These are phyloP conservation scores for Euthynnus affinis DNA, from an alignment of 2,797 vertebrate genomes.

Conservation along the genomic window DNA sequence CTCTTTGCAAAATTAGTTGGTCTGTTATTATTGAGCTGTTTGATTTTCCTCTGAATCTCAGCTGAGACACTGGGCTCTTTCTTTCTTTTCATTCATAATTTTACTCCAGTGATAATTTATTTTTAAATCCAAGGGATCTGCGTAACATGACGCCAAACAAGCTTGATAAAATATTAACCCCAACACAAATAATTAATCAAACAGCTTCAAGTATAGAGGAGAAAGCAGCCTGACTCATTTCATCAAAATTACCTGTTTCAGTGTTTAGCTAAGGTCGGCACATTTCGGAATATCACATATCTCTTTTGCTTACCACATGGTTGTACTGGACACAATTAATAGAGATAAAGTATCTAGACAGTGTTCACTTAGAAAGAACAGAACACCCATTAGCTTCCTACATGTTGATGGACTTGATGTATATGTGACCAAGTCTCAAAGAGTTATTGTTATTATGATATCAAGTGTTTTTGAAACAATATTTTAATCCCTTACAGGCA, in stretches of 20 bases:
- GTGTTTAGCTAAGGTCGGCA: slow-evolving; percentile 1
- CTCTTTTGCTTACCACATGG: slow-evolving; percentile 29
- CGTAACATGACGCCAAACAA: slow-evolving; percentile 68
- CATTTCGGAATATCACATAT: slow-evolving; percentile 14
- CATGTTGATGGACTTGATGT: slow-evolving; percentile 8
- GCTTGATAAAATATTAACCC: slow-evolving; percentile 75
- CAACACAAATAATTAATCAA: slow-evolving; percentile 77
- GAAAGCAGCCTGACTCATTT: slow-evolving; percentile 46
- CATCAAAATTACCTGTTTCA: background rate
- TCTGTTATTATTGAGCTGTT: background rate
- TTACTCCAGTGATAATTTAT: slow-evolving; percentile 10
- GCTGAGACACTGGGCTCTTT: background rate
- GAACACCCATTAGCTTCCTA: slow-evolving; percentile 10
- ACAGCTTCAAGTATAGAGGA: slow-evolving; percentile 32
- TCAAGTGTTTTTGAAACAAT: background rate
- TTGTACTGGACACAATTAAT: background rate
- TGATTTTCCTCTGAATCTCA: slow-evolving; percentile 5
- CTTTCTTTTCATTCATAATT: slow-evolving; percentile 56
- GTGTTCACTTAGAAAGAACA: slow-evolving; percentile 48
- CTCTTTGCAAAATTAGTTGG: background rate
- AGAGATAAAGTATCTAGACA: slow-evolving; percentile 33
- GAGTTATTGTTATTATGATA: background rate
- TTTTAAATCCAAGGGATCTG: slow-evolving; percentile 10
- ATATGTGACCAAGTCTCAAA: background rate
- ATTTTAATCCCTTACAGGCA: background rate